These are phyloP conservation scores for fruit fly (Drosophila melanogaster) DNA, from an alignment of 1,140 invertebrate species.

Conservation along the genomic window DNA sequence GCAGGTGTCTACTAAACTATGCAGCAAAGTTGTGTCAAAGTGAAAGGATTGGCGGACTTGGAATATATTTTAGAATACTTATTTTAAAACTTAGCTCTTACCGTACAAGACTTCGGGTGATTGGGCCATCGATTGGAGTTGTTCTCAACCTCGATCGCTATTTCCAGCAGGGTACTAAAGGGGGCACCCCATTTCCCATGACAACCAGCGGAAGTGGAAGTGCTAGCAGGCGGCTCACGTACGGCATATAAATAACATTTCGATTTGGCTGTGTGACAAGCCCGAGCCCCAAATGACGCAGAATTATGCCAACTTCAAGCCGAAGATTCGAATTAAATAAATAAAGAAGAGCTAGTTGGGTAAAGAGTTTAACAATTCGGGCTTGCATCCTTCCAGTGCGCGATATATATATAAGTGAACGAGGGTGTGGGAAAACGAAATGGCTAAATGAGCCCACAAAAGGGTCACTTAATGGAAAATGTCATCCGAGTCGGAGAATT, in stretches of 20 bases:
- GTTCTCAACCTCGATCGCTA: too few species aligned
- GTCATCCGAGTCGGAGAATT: constrained; percentile 3
- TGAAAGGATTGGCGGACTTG: too few species aligned
- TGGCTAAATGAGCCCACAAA: constrained; percentile 38
- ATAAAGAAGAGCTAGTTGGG: not conserved
- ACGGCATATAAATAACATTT: constrained; percentile 80
- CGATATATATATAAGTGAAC: not conserved
- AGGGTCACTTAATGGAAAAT: constrained; percentile 33
- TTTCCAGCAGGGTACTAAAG: not conserved
- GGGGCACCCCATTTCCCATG: not conserved
- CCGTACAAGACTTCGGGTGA: too few species aligned
- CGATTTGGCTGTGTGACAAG: constrained; percentile 79
- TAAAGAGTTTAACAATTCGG: constrained; percentile 3
- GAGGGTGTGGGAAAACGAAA: not conserved
- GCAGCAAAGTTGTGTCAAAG: not conserved
- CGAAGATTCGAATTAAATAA: constrained; percentile 3
- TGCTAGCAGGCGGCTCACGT: constrained; percentile 58
- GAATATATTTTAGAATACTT: too few species aligned
- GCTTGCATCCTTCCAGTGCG: constrained; percentile 3
- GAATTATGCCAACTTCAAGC: constrained; percentile 34
- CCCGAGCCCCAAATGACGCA: constrained; percentile 56
- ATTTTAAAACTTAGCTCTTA: too few species aligned
- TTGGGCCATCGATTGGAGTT: too few species aligned
- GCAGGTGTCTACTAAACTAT: not conserved
- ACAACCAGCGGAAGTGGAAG: constrained; percentile 33